A percentile compares a stretch with the other conserved stretches of the same genome.
phyloP scores from a whole-genome alignment of 2,797 vertebrate genomes.

The Acridotheres tristis region DNA sequence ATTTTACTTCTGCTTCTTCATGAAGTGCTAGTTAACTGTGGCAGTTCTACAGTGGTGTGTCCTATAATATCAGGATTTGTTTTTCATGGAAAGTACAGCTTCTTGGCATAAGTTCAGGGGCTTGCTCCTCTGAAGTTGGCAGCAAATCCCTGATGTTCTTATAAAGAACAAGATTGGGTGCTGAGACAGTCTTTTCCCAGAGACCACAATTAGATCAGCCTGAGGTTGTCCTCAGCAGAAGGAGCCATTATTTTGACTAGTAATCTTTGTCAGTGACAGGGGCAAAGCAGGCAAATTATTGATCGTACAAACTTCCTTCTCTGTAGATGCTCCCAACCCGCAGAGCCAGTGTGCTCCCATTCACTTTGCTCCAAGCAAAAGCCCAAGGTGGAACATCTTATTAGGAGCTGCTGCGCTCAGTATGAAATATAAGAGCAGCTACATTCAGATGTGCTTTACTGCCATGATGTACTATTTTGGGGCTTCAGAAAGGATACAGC shows the following conservation, averaged over 20 bases:
- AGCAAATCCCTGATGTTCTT: slow-evolving; percentile 17
- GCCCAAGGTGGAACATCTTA: rapidly evolving
- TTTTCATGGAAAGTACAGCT: slow-evolving; percentile 37
- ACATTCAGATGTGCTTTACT: neutral
- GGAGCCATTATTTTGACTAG: neutral
- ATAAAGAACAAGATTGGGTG: neutral
- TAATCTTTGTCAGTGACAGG: neutral
- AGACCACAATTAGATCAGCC: slow-evolving; percentile 35
- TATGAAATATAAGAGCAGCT: neutral
- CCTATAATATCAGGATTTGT: slow-evolving; percentile 2
- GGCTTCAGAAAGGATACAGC: neutral
- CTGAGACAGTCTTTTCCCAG: slow-evolving; percentile 28
- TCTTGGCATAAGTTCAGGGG: slow-evolving; percentile 3
- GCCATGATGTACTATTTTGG: neutral
- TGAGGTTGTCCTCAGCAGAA: slow-evolving; percentile 9
- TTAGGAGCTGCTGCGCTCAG: neutral
- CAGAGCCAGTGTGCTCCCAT: neutral
- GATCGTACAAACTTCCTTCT: neutral
- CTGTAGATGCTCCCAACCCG: neutral
- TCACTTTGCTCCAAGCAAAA: neutral
- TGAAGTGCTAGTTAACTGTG: neutral
- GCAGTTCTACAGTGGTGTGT: neutral
- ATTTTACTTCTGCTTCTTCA: neutral
- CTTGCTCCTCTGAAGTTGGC: slow-evolving; percentile 28
- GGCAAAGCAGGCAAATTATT: neutral